Evolutionary conservation across 1,140 invertebrate species (phyloP), one percentile per base, ranked within the genome.

Genomic region (Leucophenga varia): DNA sequence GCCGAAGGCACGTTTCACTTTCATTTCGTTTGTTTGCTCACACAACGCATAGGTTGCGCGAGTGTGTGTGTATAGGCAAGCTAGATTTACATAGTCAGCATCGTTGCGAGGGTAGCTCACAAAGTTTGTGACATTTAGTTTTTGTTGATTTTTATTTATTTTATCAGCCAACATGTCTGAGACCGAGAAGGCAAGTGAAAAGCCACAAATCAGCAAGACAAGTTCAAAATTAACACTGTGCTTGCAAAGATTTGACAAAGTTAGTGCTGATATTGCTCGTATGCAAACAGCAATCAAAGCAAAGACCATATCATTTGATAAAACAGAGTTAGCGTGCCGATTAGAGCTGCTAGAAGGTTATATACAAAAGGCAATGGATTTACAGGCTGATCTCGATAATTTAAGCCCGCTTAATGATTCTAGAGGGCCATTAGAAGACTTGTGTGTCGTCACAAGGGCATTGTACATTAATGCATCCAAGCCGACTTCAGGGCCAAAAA

Each of bases 1-100:
- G 41, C 41, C 28, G 16, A 35, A 39, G 42, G 21, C 51, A 54
- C 52, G 32, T 51, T 54, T 54, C 52, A 54, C 52, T 54, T 54
- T 54, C 43, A 43, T 51, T 43, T 38, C 37, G n/a, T n/a, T n/a
- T n/a, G n/a, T n/a, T n/a, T n/a, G n/a, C n/a, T n/a, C n/a, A n/a
- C n/a, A n/a, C n/a, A n/a, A n/a, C n/a, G n/a, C n/a, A n/a, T n/a
- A n/a, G n/a, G n/a, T n/a, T n/a, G n/a, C n/a, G n/a, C n/a, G n/a
- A n/a, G n/a, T n/a, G n/a, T n/a, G n/a, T n/a, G n/a, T n/a, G n/a
- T n/a, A n/a, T n/a, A n/a, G n/a, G n/a, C n/a, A n/a, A n/a, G n/a
- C n/a, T n/a, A n/a, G n/a, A n/a, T n/a, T 17, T 38, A 38, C 36
- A 38, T 38, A 38, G 16, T 18, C 13, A 13, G 8, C 3, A n/a